These are phyloP conservation scores for silkworm (Bombyx mori) DNA, from an alignment of 1,140 invertebrate genomes.

Conservation along the genomic window DNA sequence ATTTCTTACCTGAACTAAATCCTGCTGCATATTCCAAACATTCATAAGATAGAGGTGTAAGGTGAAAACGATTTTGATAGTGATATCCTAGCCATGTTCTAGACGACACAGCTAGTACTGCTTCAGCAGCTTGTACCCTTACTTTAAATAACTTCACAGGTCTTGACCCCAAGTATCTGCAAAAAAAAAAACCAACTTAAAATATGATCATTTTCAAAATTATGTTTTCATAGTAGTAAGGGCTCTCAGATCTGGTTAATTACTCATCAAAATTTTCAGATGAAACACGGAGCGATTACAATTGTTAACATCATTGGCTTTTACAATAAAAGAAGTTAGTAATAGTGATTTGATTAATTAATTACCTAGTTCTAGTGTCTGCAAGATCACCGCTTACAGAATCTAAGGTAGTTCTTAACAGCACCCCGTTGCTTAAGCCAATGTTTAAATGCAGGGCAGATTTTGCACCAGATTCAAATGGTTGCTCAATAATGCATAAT, in stretches of 20 bases:
- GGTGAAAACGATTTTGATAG: constrained; percentile 96
- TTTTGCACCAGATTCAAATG: constrained; percentile 78
- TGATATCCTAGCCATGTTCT: constrained; percentile 99
- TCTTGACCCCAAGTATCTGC: constrained; percentile 89
- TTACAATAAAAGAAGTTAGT: not conserved
- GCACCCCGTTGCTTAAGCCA: constrained; percentile 96
- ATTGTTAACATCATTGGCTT: constrained; percentile 47
- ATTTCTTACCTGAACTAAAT: constrained; percentile 83
- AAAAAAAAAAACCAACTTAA: constrained; percentile 15
- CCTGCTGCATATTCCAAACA: constrained; percentile 97
- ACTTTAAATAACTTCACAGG: constrained; percentile 98
- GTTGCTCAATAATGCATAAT: constrained; percentile 93
- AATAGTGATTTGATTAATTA: not conserved
- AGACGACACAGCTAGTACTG: constrained; percentile 97
- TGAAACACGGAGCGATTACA: constrained; percentile 58
- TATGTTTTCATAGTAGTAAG: constrained; percentile 1
- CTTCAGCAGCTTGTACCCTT: constrained; percentile 94
- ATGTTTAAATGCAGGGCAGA: constrained; percentile 94
- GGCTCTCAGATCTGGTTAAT: constrained; percentile 64
- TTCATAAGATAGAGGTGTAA: constrained; percentile 97
- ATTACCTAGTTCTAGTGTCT: constrained; percentile 91
- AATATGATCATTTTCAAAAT: not conserved
- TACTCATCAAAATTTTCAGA: constrained; percentile 59
- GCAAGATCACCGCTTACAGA: constrained; percentile 97
- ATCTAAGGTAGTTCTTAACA: constrained; percentile 96